phyloP scores from a whole-genome alignment of 2,797 vertebrate genomes.

The Scolopax rusticola region DNA sequence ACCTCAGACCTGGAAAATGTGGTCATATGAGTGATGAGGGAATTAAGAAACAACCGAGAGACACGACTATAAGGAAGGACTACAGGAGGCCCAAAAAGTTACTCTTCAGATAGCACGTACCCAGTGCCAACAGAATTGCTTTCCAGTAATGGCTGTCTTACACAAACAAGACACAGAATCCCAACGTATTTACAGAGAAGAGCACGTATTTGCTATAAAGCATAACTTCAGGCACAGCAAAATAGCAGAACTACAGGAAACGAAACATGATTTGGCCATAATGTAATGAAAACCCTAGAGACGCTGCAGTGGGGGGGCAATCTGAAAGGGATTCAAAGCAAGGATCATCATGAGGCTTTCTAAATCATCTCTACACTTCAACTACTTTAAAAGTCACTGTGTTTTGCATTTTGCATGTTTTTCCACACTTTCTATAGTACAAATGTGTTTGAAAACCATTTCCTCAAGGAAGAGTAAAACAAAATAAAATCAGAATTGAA shows the following conservation, averaged over 20 bases:
- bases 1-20: neutral
- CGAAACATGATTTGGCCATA: neutral
- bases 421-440: neutral
- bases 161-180: neutral
- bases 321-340: neutral
- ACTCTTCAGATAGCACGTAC: neutral
- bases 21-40: neutral
- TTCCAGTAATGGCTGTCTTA: neutral
- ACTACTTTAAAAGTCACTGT: neutral
- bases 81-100: neutral
- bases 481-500: neutral
- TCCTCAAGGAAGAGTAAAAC: neutral
- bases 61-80: accelerated
- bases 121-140: neutral
- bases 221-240: neutral
- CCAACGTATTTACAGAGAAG: neutral
- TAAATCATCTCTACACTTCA: neutral
- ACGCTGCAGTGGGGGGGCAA: neutral
- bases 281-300: neutral
- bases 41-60: neutral
- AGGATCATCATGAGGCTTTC: neutral
- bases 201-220: neutral
- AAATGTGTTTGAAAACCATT: neutral
- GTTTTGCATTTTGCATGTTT: neutral
- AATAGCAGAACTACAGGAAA: neutral